Base-by-base conservation (phyloP, 2,888 invertebrate genomes). In the Ephialtes manifestator region DNA sequence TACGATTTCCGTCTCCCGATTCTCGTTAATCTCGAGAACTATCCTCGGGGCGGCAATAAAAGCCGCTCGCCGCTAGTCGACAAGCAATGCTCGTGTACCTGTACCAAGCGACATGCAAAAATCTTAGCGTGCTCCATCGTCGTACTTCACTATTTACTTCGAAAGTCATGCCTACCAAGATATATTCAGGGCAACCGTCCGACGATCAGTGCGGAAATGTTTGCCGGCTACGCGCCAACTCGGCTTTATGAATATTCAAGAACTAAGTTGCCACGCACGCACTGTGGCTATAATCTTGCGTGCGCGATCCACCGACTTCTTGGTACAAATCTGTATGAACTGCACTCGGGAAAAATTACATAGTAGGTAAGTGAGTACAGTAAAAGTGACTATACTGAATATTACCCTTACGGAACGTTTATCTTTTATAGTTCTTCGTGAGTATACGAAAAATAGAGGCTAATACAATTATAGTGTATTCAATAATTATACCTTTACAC, bases 241-340 rank as follows among this genome's bases (percentile, higher is more conserved):
- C 35, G 63, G 18, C 72, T 81, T 84, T 85, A 87, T 87, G 87
- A 87, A 87, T 87, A 87, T 87, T 87, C 87, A 88, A 80, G 51
- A 81, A 76, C 39, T 60, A 35, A 72, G 55, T 72, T 63, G 76
- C 70, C 72, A 76, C 65, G 81, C 78, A 84, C 79, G 81, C 76
- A 81, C 79, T 51, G 67, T 58, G 46, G 68, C 75, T 72, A 81
- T 84, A 81, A 84, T 84, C 76, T 84, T 67, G 55, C 68, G 81
- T 81, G 77, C 65, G 70, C 55, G 48, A 58, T 43, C 48, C 43
- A 68, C 60, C 31, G 74, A 60, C 51, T 67, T 39, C 46, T 75
- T 31, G 79, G 70, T 65, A 71, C 46, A 58, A 72, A 84, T 83
- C 67, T 55, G 67, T 55, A 35, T 79, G 77, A 85, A 51, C 55